Evolutionary conservation across 2,888 invertebrate species (phyloP), one percentile per base, ranked within the genome.

Genomic region (Phania funesta): DNA sequence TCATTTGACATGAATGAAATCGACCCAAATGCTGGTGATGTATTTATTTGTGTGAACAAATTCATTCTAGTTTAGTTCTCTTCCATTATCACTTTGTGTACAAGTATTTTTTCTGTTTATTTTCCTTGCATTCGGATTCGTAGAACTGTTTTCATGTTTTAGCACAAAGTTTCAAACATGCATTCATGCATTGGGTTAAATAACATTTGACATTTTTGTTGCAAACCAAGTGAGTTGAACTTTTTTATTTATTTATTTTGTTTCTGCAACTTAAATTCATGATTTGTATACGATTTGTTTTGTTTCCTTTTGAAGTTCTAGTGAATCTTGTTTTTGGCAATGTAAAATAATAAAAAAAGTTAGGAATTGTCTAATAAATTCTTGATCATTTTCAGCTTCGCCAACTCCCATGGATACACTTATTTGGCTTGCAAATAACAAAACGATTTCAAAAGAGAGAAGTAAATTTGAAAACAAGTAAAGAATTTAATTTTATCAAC

Each of bases 11-110:
- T 52, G 29, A 26, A 52, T 29, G 29, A 20, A 48, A 54, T 70
- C 70, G 54, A 77, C 77, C 77, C 56, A 78, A 46, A 71, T 78
- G 64, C 32, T 48, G 50, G 48, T 56, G 56, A 78, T 71, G 70
- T 78, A 64, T 78, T 78, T 64, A 64, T 70, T 62, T 60, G 41
- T 60, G 24, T 70, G n/a, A n/a, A n/a, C 29, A 60, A 44, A 46
- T 54, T 24, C 60, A 52, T 68, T 68, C 60, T 20, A 50, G 11
- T 20, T 44, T 20, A 16, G 26, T 44, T 3, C 20, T 18, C n/a
- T 46, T 64, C 44, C 35, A 16, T 11, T 16, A 48, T 5, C 35
- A 5, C 26, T 71, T 41, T 50, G 22, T 60, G 7, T 54, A 54
- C 38, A 9, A 44, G 26, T 32, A 60, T 50, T 18, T 22, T 52